A percentile compares a stretch with the other conserved stretches of the same genome.
These are phyloP conservation scores for Semicossyphus pulcher DNA, from an alignment of 2,113 vertebrate species.

Conservation along the genomic window DNA sequence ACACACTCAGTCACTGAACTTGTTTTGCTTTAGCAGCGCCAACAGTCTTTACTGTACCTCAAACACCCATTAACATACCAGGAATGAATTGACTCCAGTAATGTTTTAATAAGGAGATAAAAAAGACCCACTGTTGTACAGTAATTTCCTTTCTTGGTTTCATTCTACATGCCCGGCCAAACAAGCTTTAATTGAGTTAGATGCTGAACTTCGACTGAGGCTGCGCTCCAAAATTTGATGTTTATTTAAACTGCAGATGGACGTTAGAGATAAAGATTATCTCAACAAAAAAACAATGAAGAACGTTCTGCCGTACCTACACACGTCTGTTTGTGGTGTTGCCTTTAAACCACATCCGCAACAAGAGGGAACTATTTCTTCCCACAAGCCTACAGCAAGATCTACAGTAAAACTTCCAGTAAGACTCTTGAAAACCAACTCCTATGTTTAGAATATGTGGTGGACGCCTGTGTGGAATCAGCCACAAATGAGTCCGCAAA, in stretches of 20 bases:
- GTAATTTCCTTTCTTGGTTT: constrained; percentile 33
- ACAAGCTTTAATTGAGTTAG: constrained; percentile 43
- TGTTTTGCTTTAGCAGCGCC: constrained; percentile 44
- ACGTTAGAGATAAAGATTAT: constrained; percentile 8
- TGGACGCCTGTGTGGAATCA: constrained; percentile 22
- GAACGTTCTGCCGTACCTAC: not conserved
- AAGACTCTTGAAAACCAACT: constrained; percentile 44
- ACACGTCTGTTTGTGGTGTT: constrained; percentile 14
- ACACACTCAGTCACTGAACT: constrained; percentile 31
- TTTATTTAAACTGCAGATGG: constrained; percentile 54
- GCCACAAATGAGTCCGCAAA: constrained; percentile 49
- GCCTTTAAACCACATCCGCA: constrained; percentile 32
- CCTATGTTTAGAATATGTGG: constrained; percentile 55
- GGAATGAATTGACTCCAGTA: constrained; percentile 36
- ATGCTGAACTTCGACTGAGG: constrained; percentile 26
- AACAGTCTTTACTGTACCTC: constrained; percentile 24
- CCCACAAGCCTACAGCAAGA: constrained; percentile 10
- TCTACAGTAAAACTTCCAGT: constrained; percentile 42
- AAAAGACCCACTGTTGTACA: constrained; percentile 9
- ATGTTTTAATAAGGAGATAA: constrained; percentile 52
- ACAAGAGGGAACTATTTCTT: constrained; percentile 11
- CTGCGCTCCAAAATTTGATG: constrained; percentile 25
- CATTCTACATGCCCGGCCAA: constrained; percentile 28
- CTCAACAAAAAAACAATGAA: not conserved
- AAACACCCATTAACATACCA: constrained; percentile 54